Conservation (phyloP, 2,113 vertebrate species). For the Sorex fumeus region DNA sequence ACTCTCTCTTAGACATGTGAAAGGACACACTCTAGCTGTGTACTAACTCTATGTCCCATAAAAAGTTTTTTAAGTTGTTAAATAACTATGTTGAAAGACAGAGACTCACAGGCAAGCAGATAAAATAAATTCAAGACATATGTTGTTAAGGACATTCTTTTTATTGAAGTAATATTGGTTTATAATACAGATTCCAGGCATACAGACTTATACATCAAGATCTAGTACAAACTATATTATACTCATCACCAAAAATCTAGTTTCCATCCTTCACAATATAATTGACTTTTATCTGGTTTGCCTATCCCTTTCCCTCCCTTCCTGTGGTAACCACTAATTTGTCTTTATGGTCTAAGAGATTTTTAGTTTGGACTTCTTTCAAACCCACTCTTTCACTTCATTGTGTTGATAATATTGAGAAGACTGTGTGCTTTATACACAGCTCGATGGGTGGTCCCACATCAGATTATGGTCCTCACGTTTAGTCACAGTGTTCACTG, state of each 20-base stretch:
- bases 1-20: no score
- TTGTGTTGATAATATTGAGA: no score
- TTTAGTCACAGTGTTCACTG: no score
- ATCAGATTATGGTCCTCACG: no score
- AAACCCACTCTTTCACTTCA: no score
- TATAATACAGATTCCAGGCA: not conserved
- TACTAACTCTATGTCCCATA: no score
- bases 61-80: not conserved
- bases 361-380: not conserved
- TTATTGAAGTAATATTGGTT: not conserved
- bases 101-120: not conserved
- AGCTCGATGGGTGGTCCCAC: no score
- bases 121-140: slow-evolving; percentile 53
- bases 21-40: no score
- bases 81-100: slow-evolving; percentile 34
- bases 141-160: slow-evolving; percentile 26
- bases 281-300: not conserved
- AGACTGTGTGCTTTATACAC: no score
- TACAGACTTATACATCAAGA: not conserved
- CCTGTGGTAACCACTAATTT: not conserved
- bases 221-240: not conserved
- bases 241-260: not conserved
- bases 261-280: not conserved
- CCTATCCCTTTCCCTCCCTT: not conserved
- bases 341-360: not conserved